Evolutionary conservation across 1,140 invertebrate species (phyloP).

Genomic region (Orius laevigatus): DNA sequence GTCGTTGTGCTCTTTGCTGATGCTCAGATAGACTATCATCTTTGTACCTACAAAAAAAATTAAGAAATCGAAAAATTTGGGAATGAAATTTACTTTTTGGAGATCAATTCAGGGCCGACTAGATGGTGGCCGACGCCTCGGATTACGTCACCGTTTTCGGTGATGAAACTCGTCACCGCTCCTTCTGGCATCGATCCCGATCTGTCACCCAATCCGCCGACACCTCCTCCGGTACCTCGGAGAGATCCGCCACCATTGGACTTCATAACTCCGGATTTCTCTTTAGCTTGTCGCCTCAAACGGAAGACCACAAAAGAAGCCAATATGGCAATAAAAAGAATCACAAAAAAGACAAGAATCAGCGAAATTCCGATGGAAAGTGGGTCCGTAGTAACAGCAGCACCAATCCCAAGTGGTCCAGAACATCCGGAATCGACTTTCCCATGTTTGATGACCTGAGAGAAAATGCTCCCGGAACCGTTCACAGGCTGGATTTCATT

Average conservation of each 20-base stretch:
- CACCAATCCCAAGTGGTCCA: conserved; percentile 51
- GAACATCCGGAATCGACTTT: conserved; percentile 48
- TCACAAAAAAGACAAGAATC: conserved; percentile 86
- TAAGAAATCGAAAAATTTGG: not conserved
- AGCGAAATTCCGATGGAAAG: conserved; percentile 78
- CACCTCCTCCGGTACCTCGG: conserved; percentile 14
- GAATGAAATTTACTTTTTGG: conserved; percentile 42
- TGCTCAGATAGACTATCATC: conserved; percentile 47
- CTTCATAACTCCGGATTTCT: conserved; percentile 44
- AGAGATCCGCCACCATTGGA: conserved; percentile 43
- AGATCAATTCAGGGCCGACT: conserved; percentile 59
- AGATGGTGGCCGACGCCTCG: conserved; percentile 48
- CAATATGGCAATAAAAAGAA: conserved; percentile 70
- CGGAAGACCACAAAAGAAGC: conserved; percentile 80
- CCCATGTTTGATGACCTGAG: conserved; percentile 45
- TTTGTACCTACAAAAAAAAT: conserved; percentile 37
- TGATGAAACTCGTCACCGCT: conserved; percentile 39
- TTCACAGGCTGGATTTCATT: conserved; percentile 77
- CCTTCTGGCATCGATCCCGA: conserved; percentile 23
- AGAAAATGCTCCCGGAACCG: conserved; percentile 64
- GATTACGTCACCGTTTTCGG: conserved; percentile 47
- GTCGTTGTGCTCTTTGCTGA: conserved; percentile 44
- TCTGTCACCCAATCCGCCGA: conserved; percentile 12
- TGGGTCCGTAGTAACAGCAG: conserved; percentile 62
- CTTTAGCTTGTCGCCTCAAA: conserved; percentile 63